Percentiles rank a stretch among this genome's conserved stretches.
Conservation (phyloP, 2,113 vertebrate genomes). For the human (Homo sapiens) region GRCh38 chr5:128876001-128876500, state of each 20-base stretch:
- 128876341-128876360: neutral
- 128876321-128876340: neutral
- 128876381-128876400: neutral
- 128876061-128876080: neutral
- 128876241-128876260: neutral
- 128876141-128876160: neutral
- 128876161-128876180: neutral
- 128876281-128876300: neutral
- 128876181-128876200: neutral
- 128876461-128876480: neutral
- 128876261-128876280: neutral
- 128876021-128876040: neutral
- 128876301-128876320: neutral
- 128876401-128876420: neutral
- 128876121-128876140: neutral
- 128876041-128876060: neutral
- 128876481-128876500: neutral
- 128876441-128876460: neutral
- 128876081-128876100: neutral
- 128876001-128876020: neutral
- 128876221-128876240: neutral
- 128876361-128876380: neutral
- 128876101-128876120: neutral
- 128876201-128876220: neutral
- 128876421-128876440: neutral